Evolutionary conservation across 2,797 vertebrate species (phyloP), one percentile per base, ranked within the genome.

Genomic region (Valencia hispanica): DNA sequence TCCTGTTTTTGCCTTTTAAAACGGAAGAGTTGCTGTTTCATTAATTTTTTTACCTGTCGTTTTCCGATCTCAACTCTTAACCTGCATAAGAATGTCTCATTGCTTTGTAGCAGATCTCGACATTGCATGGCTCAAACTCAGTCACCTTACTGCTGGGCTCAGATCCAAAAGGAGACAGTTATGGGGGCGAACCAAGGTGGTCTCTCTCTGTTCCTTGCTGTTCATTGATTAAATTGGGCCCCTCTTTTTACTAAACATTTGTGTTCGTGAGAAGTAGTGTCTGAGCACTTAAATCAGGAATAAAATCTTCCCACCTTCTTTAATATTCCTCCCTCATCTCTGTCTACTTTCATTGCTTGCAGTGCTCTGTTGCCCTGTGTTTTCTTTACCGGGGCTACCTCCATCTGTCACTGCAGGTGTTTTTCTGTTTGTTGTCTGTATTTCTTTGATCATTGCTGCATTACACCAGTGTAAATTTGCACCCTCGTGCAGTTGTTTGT

Each of bases 141-240:
- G 90, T 92, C 90, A 91, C 93, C 90, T 92, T 92, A 88, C 87
- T 83, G 72, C 65, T 68, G 81, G 91, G 91, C 90, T 84, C 70
- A 14, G 74, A 83, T 92, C 87, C 91, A 93, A 79, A 53, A 84
- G 39, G 82, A 90, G 80, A 79, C 82, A 50, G 76, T 82, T 68
- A 79, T 66, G 78, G 85, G 74, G 89, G 85, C 84, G 87, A 91
- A 86, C 89, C 77, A 68, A 61, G 83, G 70, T 18, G 5, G 73
- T n/a, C 69, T 87, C 78, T 74, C 50, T 0, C 72, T 82, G 70
- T 81, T 87, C 80, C 74, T 36, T 74, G 59, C 79, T 63, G 75
- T 88, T 83, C 77, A 85, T 80, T 82, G 84, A 84, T 87, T 77
- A 84, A 83, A 59, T 73, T 34, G 10, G 41, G 22, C 70, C 17